A percentile compares a stretch with the other conserved stretches of the same genome.
phyloP scores from a whole-genome alignment of 23 tunicate genomes.

The Trididemnum clinides region DNA sequence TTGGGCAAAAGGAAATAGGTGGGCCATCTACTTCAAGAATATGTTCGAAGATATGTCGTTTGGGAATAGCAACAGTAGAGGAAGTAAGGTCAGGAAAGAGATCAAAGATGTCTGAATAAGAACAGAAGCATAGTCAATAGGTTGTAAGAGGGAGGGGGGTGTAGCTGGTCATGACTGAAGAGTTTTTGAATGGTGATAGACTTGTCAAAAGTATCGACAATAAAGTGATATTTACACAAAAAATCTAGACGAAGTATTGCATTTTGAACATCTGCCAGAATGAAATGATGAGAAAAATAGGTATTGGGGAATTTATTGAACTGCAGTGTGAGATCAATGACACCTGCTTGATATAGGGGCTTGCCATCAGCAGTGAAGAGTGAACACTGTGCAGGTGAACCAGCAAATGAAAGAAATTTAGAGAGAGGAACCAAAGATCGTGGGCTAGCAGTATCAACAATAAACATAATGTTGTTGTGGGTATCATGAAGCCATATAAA shows the following conservation, averaged over 20 bases:
- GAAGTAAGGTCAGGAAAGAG: conserved; percentile 8
- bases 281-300: neutral
- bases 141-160: neutral
- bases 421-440: conserved; percentile 2
- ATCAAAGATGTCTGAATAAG: neutral
- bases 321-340: neutral
- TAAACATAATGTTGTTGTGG: neutral
- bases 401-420: neutral
- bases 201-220: neutral
- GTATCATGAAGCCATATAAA: neutral
- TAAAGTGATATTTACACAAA: neutral
- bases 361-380: conserved; percentile 1
- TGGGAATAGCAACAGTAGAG: neutral
- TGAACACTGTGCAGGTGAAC: neutral
- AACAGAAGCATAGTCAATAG: neutral
- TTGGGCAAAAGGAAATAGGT: neutral
- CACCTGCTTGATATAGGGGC: neutral
- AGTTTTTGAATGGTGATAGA: neutral
- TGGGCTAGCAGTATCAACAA: conserved; percentile 15
- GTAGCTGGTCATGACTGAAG: neutral
- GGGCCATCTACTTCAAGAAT: conserved; percentile 14
- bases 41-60: neutral
- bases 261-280: neutral
- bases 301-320: neutral
- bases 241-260: conserved; percentile 16